These are phyloP conservation scores for Drosophila nasuta DNA, from an alignment of 1,140 invertebrate genomes.

Conservation along the genomic window DNA sequence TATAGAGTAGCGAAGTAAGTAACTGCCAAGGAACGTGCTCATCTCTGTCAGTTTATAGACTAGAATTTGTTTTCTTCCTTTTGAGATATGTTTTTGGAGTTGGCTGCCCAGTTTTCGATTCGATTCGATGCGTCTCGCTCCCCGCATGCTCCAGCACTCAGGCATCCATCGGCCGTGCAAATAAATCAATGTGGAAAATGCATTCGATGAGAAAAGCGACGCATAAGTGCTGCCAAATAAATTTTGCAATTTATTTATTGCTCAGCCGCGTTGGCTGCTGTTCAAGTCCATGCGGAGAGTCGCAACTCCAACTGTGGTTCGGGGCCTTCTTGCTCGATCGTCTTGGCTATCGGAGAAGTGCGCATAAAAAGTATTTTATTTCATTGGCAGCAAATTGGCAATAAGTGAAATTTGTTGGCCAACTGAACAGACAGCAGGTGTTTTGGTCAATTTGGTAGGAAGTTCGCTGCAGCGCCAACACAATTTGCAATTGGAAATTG, in stretches of 20 bases:
- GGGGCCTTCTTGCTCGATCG: constrained; percentile 12
- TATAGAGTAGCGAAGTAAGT: too few relatives aligned
- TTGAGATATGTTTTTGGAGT: constrained; percentile 58
- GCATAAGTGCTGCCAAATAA: constrained; percentile 82
- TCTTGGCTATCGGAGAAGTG: constrained; percentile 63
- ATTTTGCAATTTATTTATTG: constrained; percentile 83
- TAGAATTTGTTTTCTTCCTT: constrained; percentile 60
- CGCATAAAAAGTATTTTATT: constrained; percentile 75
- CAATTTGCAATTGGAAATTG: constrained; percentile 44
- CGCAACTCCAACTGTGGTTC: not conserved
- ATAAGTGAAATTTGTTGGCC: constrained; percentile 82
- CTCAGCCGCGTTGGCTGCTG: constrained; percentile 56
- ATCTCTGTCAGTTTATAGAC: constrained; percentile 53
- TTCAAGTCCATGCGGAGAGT: constrained; percentile 20
- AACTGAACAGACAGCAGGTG: constrained; percentile 61
- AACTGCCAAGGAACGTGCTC: constrained; percentile 6
- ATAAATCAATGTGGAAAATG: constrained; percentile 80
- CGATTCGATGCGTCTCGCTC: not conserved
- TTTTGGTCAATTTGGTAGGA: constrained; percentile 48
- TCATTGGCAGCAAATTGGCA: constrained; percentile 81
- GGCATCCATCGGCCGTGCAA: constrained; percentile 57
- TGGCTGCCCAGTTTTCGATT: constrained; percentile 13
- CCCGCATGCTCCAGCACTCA: not conserved
- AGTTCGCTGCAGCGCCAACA: constrained; percentile 34
- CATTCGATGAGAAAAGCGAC: constrained; percentile 78